Evolutionary conservation across 2,797 vertebrate genomes (phyloP).

Genomic region (Pseudotriccus pelzelni): DNA sequence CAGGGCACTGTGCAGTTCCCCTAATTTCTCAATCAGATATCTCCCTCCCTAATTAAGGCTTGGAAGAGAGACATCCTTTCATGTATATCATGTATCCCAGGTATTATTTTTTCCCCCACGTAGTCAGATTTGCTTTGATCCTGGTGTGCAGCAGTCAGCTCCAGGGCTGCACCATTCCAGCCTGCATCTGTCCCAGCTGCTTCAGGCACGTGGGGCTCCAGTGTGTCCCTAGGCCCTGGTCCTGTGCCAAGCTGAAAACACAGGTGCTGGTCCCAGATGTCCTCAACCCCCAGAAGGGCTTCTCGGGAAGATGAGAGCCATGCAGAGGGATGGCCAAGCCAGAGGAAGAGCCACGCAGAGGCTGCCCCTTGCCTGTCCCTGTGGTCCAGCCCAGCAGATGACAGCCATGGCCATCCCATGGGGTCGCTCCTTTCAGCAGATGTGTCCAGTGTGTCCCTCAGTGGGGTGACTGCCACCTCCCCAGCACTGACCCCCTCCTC

Average conservation of each 20-base stretch:
- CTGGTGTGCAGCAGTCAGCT: background rate
- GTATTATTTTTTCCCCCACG: background rate
- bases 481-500: background rate
- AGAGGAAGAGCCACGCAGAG: background rate
- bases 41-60: background rate
- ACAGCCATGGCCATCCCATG: background rate
- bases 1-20: background rate
- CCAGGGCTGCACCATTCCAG: background rate
- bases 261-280: background rate
- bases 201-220: background rate
- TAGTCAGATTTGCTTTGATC: background rate
- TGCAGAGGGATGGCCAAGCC: background rate
- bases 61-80: background rate
- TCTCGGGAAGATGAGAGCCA: background rate
- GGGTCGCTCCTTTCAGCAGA: background rate
- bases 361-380: background rate
- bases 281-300: background rate
- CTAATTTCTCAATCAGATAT: background rate
- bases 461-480: background rate
- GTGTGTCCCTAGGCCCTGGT: background rate
- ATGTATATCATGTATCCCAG: background rate
- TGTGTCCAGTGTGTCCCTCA: rapidly evolving
- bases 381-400: background rate
- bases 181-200: background rate
- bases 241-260: background rate